Evolutionary conservation across 2,888 invertebrate genomes (phyloP), one percentile per base, ranked within the genome.

Genomic region (Amphimallon solstitiale): DNA sequence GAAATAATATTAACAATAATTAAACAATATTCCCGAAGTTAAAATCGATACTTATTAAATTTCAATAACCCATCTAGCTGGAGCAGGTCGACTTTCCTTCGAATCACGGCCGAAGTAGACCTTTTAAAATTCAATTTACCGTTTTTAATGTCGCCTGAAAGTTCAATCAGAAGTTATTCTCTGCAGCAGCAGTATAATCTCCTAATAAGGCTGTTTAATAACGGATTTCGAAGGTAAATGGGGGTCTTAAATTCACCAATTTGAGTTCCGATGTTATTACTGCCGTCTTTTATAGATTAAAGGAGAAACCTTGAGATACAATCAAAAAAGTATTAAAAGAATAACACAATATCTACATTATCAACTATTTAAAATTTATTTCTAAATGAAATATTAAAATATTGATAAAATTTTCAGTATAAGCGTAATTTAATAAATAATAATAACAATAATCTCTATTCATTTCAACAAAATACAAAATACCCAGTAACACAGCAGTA

Each of bases 1-100:
- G 43, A 59, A 59, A 59, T 59, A 59, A 59, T 59, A 59, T 59
- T 59, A 59, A 43, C 56, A 59, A 59, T 59, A 59, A 59, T 45
- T 59, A 59, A 59, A 59, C 56, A 59, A 59, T 59, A 59, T 59
- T 45, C 14, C 43, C 10, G 43, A 45, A 59, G 15, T 59, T 59
- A 29, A 23, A 38, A 59, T 59, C 43, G 56, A 59, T 29, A 29
- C 38, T 43, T 43, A 59, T 59, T 59, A 59, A 59, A 59, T 59
- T 59, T 29, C 56, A 17, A 43, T 59, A 29, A 43, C 10, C 29
- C 29, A 29, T 29, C 29, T 29, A 5, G 19, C 29, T 14, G 14
- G 29, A 19, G 46, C 1, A 15, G 5, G 35, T 12, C 48, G 19
- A n/a, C 35, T n/a, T 17, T 12, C 51, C 15, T 46, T 46, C 17